A percentile compares a stretch with the other conserved stretches of the same genome.
Evolutionary conservation across 2,113 vertebrate genomes (phyloP).

Genomic region (Rhineura floridana): DNA sequence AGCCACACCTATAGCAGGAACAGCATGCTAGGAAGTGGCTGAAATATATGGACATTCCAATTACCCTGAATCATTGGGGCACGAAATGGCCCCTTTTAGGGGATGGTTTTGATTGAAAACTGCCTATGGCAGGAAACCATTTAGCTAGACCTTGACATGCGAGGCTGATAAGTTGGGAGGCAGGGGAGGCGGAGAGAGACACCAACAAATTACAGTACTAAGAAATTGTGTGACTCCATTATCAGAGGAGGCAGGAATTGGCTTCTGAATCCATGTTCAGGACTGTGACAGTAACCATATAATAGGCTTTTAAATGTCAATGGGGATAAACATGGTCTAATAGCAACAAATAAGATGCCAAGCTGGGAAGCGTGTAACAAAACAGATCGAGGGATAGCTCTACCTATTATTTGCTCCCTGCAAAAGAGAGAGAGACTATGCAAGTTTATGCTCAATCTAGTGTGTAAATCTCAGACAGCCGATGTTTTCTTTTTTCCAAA

Average conservation of each 20-base stretch:
- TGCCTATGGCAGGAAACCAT: conserved; percentile 16
- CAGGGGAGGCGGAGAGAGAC: not conserved
- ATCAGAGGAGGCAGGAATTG: conserved; percentile 43
- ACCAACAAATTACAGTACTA: conserved; percentile 42
- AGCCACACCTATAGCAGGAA: not conserved
- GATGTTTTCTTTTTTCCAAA: conserved; percentile 44
- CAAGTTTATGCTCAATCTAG: conserved; percentile 51
- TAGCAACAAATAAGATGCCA: conserved; percentile 45
- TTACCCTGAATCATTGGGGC: rapidly evolving
- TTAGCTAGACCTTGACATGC: not conserved
- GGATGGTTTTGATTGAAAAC: conserved; percentile 20
- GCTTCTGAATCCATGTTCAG: conserved; percentile 35
- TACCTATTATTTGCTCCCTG: conserved; percentile 51
- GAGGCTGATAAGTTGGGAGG: not conserved
- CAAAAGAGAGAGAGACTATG: conserved; percentile 28
- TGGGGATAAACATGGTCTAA: conserved; percentile 51
- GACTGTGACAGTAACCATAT: conserved; percentile 51
- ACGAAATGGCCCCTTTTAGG: rapidly evolving
- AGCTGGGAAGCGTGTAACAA: not conserved
- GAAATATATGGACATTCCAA: conserved; percentile 32
- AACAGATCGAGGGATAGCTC: conserved; percentile 48
- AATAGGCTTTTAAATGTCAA: conserved; percentile 62
- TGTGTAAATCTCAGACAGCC: conserved; percentile 55
- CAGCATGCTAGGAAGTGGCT: rapidly evolving
- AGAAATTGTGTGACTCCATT: conserved; percentile 54